phyloP scores from a whole-genome alignment of 2,797 vertebrate species.

The Sebastes umbrosus region DNA sequence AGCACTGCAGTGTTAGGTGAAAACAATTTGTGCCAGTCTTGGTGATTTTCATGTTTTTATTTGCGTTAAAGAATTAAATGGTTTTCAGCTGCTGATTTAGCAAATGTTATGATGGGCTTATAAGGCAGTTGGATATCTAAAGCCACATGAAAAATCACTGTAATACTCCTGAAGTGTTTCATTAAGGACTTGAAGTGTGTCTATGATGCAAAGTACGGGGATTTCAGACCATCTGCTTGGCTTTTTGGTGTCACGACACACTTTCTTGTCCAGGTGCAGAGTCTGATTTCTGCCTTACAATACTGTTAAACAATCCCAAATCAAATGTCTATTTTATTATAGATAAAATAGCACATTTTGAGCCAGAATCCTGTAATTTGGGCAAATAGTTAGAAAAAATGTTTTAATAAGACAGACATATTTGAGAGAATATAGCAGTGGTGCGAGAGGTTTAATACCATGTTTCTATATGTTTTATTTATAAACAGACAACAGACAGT shows the following conservation, averaged over 20 bases:
- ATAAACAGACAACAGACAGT: not conserved
- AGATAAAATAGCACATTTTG: not conserved
- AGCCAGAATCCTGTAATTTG: not conserved
- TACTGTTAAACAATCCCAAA: too few species aligned
- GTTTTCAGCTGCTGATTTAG: slow-evolving; percentile 5
- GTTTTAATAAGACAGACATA: not conserved
- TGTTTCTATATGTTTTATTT: not conserved
- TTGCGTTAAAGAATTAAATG: not conserved
- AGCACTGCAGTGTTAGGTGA: not conserved
- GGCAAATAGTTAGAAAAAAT: too few species aligned
- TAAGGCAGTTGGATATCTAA: slow-evolving; percentile 5
- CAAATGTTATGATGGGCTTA: not conserved
- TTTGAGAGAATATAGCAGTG: too few species aligned
- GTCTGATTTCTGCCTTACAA: too few species aligned
- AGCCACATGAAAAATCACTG: not conserved
- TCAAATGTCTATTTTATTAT: not conserved
- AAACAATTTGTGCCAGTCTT: not conserved
- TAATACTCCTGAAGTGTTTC: not conserved
- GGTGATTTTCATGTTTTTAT: not conserved
- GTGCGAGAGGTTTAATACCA: not conserved
- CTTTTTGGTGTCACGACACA: not conserved
- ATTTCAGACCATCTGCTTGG: not conserved
- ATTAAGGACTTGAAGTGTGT: not conserved
- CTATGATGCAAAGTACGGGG: not conserved
- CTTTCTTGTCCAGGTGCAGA: not conserved